Evolutionary conservation across 2,888 invertebrate genomes (phyloP), one percentile per base, ranked within the genome.

Genomic region (Lordiphosa fenestrarum): DNA sequence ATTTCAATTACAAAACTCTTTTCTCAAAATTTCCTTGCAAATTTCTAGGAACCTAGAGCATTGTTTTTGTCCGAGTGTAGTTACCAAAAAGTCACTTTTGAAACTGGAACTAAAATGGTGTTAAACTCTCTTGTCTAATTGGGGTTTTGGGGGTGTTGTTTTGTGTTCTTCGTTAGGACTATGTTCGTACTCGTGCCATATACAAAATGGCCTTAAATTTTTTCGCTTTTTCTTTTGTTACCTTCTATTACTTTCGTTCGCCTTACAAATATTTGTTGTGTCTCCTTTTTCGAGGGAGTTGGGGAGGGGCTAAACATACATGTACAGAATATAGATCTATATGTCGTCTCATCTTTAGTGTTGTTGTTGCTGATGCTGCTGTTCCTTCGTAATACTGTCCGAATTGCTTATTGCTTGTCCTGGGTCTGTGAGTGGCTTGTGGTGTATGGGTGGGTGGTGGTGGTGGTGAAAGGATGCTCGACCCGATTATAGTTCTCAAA

Each of bases 401-500:
- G 52, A 61, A 65, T 70, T 58, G 53, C 50, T 70, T 63, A 69
- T 58, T 53, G 57, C 30, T 55, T 57, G 25, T 63, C 57, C 49
- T 50, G 36, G 25, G 47, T 37, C 19, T 52, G 40, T 47, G 38
- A 35, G 35, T 15, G 15, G 15, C 30, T 12, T 42, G 33, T 56
- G 10, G 41, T 19, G n/a, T 51, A 5, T n/a, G 23, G 10, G 41
- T 23, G 10, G 48, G 7, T n/a, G 23, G 4, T 5, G 19, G 3
- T 19, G 19, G 2, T 36, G 13, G 36, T 41, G 9, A 33, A 36
- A n/a, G 58, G 36, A 35, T 38, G 41, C 47, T 19, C 33, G 25
- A 47, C 7, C 23, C 38, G 42, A 71, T 77, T 86, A 86, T 78
- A 86, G 72, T 75, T 87, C 87, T 90, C 89, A 89, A 84, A 89